Conservation (phyloP, 2,888 invertebrate species). For the Caenorhabditis doughertyi region DNA sequence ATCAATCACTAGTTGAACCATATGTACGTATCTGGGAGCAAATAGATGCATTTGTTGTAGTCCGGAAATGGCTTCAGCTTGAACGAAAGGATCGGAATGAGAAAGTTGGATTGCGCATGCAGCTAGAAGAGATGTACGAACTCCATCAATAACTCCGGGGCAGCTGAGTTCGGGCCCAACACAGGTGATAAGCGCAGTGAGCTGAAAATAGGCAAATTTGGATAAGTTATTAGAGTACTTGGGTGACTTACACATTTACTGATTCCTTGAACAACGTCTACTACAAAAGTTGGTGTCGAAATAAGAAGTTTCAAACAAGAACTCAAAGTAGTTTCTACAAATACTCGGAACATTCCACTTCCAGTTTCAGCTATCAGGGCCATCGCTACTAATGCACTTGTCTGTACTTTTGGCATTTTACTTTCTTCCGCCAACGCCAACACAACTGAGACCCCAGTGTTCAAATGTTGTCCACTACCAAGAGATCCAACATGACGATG, state of each 20-base stretch:
- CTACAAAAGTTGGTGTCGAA: conserved; percentile 71
- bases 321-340: conserved; percentile 94
- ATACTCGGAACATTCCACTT: conserved; percentile 97
- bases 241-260: conserved; percentile 78
- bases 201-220: conserved; percentile 85
- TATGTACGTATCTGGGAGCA: conserved; percentile 94
- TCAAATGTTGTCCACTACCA: conserved; percentile 95
- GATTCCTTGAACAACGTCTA: conserved; percentile 79
- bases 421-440: conserved; percentile 95
- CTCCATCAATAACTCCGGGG: conserved; percentile 87
- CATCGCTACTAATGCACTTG: conserved; percentile 96
- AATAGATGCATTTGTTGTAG: conserved; percentile 98
- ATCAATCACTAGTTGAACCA: conserved; percentile 87
- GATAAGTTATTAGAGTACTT: not conserved
- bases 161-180: conserved; percentile 93
- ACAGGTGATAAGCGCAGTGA: conserved; percentile 96
- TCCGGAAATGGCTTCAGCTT: conserved; percentile 96
- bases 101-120: conserved; percentile 91
- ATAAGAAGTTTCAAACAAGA: conserved; percentile 90
- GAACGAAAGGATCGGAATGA: conserved; percentile 89
- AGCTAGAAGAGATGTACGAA: conserved; percentile 91
- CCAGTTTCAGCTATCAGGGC: conserved; percentile 97
- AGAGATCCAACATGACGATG: conserved; percentile 89
- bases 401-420: conserved; percentile 89
- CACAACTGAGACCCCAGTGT: conserved; percentile 94